phyloP scores from a whole-genome alignment of 2,797 vertebrate genomes.

The Halcyon badia region DNA sequence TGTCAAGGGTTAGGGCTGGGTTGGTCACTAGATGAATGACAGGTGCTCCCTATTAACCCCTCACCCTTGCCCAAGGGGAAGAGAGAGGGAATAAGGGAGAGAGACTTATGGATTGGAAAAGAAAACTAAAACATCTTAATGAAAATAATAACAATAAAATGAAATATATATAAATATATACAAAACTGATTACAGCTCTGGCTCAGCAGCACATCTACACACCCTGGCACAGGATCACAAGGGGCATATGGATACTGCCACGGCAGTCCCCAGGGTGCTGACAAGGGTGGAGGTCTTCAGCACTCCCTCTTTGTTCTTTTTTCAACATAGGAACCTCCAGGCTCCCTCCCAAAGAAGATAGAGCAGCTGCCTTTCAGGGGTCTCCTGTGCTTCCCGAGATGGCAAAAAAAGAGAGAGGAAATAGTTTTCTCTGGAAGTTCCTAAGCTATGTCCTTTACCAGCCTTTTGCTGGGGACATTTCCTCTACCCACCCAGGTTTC shows the following conservation, averaged over 20 bases:
- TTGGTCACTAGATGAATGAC: neutral
- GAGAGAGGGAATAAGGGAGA: neutral
- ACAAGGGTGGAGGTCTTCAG: neutral
- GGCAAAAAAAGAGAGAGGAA: neutral
- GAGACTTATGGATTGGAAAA: neutral
- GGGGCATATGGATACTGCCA: rapidly evolving
- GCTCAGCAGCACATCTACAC: neutral
- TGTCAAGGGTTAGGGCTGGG: neutral
- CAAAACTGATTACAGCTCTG: neutral
- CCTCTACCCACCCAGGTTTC: neutral
- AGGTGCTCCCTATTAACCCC: neutral
- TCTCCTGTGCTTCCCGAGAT: neutral
- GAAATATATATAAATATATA: neutral
- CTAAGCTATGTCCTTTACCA: neutral
- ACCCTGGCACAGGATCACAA: rapidly evolving
- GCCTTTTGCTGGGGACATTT: neutral
- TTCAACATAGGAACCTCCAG: neutral
- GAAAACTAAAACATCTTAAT: neutral
- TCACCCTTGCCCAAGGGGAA: neutral
- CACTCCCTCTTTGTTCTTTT: neutral
- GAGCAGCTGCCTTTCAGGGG: neutral
- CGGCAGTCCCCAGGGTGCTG: rapidly evolving
- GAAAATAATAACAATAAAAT: neutral
- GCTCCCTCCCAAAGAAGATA: neutral
- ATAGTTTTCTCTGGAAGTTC: neutral